Evolutionary conservation across 2,113 vertebrate species (phyloP).

Genomic region (Cnemophilus loriae): DNA sequence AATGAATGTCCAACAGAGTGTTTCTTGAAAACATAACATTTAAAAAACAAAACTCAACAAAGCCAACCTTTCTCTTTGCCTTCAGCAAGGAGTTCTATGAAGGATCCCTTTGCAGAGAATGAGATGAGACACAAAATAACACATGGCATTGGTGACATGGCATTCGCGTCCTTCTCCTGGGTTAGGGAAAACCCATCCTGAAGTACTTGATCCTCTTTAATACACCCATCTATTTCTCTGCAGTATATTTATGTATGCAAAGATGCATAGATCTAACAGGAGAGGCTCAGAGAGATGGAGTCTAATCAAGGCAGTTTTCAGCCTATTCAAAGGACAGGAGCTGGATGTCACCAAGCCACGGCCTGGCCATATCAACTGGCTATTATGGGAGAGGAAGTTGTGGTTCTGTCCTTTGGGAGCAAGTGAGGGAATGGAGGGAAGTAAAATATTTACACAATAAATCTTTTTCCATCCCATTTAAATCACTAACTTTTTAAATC

Average conservation of each 20-base stretch:
- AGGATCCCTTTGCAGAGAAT: neutral
- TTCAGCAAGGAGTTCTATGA: neutral
- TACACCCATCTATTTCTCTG: neutral
- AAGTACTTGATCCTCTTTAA: neutral
- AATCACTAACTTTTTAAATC: neutral
- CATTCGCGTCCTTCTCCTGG: neutral
- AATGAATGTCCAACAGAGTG: neutral
- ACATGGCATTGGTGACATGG: neutral
- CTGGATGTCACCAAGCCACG: neutral
- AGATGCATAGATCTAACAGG: neutral
- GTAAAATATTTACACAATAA: neutral
- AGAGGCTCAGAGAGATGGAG: neutral
- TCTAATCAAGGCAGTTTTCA: neutral
- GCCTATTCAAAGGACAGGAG: neutral
- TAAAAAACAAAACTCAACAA: neutral
- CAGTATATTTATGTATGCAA: neutral
- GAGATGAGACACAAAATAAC: neutral
- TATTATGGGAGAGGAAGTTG: neutral
- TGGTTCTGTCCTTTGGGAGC: neutral
- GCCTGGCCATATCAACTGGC: neutral
- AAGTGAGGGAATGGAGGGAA: neutral
- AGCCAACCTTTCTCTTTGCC: neutral
- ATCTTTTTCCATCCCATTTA: neutral
- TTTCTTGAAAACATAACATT: neutral
- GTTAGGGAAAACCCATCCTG: neutral